A percentile compares a stretch with the other conserved stretches of the same genome.
phyloP scores from a whole-genome alignment of 2,113 vertebrate species.

The Thalassoma bifasciatum region DNA sequence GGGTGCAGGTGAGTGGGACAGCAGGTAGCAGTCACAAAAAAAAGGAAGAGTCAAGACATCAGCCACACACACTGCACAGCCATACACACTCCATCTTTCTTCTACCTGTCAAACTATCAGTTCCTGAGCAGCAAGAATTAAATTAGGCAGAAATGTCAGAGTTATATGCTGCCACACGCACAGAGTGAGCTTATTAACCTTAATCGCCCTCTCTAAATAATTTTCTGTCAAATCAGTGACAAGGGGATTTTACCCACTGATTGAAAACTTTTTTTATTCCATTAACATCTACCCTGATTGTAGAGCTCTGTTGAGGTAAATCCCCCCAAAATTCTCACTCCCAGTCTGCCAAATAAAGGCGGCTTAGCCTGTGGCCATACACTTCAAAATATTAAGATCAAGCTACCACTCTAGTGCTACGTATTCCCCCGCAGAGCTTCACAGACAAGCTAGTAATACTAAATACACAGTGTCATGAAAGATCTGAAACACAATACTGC shows the following conservation, averaged over 20 bases:
- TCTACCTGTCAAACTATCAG: slow-evolving; percentile 25
- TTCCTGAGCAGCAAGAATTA: slow-evolving; percentile 12
- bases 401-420: background rate
- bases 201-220: slow-evolving; percentile 12
- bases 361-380: background rate
- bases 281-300: slow-evolving; percentile 3
- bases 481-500: too few relatives aligned
- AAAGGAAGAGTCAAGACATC: background rate
- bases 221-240: slow-evolving; percentile 2
- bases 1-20: slow-evolving; percentile 32
- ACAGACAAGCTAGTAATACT: too few relatives aligned
- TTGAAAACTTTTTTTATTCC: slow-evolving; percentile 1
- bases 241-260: slow-evolving; percentile 16
- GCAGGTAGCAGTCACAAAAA: slow-evolving; percentile 47
- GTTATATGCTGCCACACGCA: slow-evolving; percentile 36
- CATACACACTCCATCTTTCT: slow-evolving; percentile 1
- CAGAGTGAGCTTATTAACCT: slow-evolving; percentile 49
- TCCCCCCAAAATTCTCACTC: background rate
- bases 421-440: too few relatives aligned
- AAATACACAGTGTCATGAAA: too few relatives aligned
- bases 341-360: too few relatives aligned
- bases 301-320: background rate
- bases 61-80: slow-evolving; percentile 1
- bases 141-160: slow-evolving; percentile 45
- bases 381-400: background rate